phyloP scores from a whole-genome alignment of 2,888 invertebrate species.

The Agrotis segetum region DNA sequence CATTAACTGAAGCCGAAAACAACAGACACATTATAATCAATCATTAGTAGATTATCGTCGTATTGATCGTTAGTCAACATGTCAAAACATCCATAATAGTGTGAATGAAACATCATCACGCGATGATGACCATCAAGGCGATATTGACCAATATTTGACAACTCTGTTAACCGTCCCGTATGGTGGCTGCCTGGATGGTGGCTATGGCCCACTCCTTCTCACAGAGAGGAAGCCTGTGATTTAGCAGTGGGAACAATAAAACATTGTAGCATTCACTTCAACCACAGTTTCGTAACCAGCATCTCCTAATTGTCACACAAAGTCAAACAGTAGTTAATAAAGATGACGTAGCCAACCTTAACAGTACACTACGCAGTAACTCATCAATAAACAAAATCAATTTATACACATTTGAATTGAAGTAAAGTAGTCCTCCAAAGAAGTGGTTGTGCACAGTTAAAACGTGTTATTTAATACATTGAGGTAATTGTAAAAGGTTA shows the following conservation, averaged over 20 bases:
- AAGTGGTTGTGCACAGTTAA: not conserved
- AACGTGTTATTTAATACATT: constrained; percentile 1
- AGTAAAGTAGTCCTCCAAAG: too few species aligned
- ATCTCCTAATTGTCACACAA: not conserved
- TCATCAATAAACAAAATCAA: constrained; percentile 16
- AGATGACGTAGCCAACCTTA: not conserved
- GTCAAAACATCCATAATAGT: not conserved
- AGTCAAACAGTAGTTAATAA: not conserved
- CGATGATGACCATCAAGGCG: too few species aligned
- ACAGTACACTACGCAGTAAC: not conserved
- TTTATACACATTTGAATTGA: constrained; percentile 7
- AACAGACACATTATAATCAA: not conserved
- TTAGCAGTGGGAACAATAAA: not conserved
- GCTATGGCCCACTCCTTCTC: not conserved
- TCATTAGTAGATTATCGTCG: not conserved
- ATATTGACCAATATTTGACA: not conserved
- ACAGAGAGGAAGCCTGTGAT: not conserved
- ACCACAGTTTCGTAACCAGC: not conserved
- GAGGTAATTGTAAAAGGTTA: constrained; percentile 2
- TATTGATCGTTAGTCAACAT: not conserved
- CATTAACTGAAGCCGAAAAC: not conserved
- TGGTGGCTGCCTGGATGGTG: not conserved
- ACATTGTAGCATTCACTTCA: not conserved
- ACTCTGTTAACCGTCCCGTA: too few species aligned
- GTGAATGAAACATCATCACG: not conserved